These are phyloP conservation scores for Oasisia sp. DNA, from an alignment of 2,888 invertebrate genomes.

Conservation along the genomic window DNA sequence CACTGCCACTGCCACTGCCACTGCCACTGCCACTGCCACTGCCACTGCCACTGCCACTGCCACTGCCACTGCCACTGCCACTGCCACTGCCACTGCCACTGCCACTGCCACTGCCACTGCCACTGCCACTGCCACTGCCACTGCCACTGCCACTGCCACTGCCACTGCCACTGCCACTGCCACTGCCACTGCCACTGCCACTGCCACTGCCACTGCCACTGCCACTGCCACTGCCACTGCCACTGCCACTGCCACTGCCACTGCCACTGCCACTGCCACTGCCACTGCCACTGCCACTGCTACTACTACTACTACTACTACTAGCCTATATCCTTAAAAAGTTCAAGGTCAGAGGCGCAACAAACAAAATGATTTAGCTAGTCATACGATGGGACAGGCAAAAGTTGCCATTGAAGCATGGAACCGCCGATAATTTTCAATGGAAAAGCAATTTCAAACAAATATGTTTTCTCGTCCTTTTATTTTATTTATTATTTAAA, in stretches of 20 bases:
- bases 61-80: slow-evolving; percentile 23
- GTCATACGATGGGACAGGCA: too few relatives aligned
- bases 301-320: slow-evolving; percentile 19
- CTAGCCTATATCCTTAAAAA: too few relatives aligned
- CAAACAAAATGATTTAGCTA: too few relatives aligned
- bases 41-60: slow-evolving; percentile 23
- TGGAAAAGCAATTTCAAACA: too few relatives aligned
- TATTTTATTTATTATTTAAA: too few relatives aligned
- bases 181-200: slow-evolving; percentile 22
- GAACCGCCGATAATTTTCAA: too few relatives aligned
- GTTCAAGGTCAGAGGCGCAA: too few relatives aligned
- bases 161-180: slow-evolving; percentile 24
- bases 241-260: slow-evolving; percentile 22
- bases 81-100: slow-evolving; percentile 25
- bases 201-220: slow-evolving; percentile 22
- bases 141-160: slow-evolving; percentile 23
- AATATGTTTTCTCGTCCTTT: too few relatives aligned
- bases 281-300: slow-evolving; percentile 19
- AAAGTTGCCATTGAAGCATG: too few relatives aligned
- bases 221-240: slow-evolving; percentile 22
- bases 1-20: slow-evolving; percentile 24
- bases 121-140: slow-evolving; percentile 21
- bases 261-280: slow-evolving; percentile 22
- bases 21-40: slow-evolving; percentile 26
- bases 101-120: slow-evolving; percentile 26